phyloP scores from a whole-genome alignment of 2,113 vertebrate species.

The Cettia cetti region DNA sequence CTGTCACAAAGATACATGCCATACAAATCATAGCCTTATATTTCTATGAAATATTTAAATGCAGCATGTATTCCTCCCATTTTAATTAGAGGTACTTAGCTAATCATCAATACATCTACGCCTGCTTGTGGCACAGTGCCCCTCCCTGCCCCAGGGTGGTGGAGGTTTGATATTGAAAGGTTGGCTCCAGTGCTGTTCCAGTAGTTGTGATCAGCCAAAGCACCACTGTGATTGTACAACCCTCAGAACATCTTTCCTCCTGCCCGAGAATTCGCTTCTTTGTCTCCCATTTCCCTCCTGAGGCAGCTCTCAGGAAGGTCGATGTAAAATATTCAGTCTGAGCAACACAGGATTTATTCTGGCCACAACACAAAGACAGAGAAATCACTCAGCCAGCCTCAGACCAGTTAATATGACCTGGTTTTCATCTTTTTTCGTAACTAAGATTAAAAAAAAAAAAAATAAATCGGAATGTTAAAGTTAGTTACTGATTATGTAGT shows the following conservation, averaged over 20 bases:
- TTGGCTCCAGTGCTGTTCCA: not conserved
- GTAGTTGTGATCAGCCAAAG: not conserved
- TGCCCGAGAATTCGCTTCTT: not conserved
- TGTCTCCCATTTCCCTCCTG: not conserved
- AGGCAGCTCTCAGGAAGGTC: not conserved
- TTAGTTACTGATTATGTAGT: not conserved
- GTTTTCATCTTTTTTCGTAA: not conserved
- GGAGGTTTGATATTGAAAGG: not conserved
- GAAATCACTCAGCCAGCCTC: not conserved
- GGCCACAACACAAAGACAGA: not conserved
- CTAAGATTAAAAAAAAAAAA: not conserved
- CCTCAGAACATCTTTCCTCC: not conserved
- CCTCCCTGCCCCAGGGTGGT: not conserved
- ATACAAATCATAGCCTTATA: not conserved
- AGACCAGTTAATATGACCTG: not conserved
- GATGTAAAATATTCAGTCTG: not conserved
- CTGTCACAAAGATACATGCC: not conserved
- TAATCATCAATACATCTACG: fast-evolving
- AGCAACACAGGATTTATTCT: not conserved
- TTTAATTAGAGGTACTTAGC: not conserved
- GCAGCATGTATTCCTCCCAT: not conserved
- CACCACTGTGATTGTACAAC: not conserved
- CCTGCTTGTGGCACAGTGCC: not conserved
- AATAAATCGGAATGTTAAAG: not conserved
- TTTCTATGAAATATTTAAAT: not conserved